These are phyloP conservation scores for Montipora capitata DNA, from an alignment of 92 coral and sea anemone species.

Conservation along the genomic window DNA sequence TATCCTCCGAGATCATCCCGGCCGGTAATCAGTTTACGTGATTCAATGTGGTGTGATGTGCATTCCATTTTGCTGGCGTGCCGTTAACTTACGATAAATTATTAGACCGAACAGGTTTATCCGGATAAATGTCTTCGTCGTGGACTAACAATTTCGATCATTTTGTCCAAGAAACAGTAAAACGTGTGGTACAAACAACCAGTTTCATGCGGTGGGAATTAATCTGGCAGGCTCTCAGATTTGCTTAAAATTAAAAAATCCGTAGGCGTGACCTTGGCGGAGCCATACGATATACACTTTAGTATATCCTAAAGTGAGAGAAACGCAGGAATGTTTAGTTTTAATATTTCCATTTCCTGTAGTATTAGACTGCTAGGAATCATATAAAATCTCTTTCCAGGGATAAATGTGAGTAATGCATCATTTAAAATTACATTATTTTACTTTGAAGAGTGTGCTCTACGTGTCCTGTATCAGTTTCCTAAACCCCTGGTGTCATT, in stretches of 20 bases:
- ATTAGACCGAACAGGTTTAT: slow-evolving; percentile 3
- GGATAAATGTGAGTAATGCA: background rate
- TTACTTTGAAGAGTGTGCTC: background rate
- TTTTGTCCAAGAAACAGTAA: too few species aligned
- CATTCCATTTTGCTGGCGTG: slow-evolving; percentile 52
- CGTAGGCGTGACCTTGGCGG: too few species aligned
- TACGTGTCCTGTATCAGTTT: too few species aligned
- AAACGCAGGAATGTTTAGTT: background rate
- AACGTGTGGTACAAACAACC: background rate
- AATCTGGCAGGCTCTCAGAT: background rate
- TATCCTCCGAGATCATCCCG: background rate
- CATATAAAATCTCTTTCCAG: background rate
- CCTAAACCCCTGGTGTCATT: background rate
- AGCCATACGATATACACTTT: too few species aligned
- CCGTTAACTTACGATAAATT: slow-evolving; percentile 3
- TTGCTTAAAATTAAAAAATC: too few species aligned
- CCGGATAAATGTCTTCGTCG: background rate
- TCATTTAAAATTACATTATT: too few species aligned
- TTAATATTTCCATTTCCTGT: background rate
- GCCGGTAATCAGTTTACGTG: slow-evolving; percentile 29
- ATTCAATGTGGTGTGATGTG: slow-evolving; percentile 1
- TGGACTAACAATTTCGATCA: background rate
- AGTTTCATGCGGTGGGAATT: background rate
- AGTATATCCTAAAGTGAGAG: background rate
- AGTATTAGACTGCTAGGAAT: background rate